Percentiles rank a stretch among this genome's conserved stretches.
Conservation (phyloP, 2,797 vertebrate species). For the Coregonus suidteri region DNA sequence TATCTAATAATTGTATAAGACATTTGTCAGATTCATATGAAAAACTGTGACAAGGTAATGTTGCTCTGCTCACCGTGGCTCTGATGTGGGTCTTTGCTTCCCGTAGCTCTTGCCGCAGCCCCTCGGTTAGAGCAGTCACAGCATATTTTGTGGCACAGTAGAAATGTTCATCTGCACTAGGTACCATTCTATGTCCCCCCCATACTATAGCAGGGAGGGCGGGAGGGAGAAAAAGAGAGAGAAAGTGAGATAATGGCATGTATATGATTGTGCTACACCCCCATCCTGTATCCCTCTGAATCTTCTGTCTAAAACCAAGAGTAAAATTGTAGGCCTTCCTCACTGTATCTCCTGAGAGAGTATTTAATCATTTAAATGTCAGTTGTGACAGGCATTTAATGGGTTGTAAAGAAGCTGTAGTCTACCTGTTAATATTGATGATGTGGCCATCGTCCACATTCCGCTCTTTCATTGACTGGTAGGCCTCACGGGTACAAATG, state of each 20-base stretch:
- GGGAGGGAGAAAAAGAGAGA: conserved; percentile 12
- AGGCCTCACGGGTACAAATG: conserved; percentile 93
- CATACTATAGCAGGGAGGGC: conserved; percentile 77
- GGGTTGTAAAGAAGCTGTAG: not conserved
- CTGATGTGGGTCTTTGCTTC: conserved; percentile 91
- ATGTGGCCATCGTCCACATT: conserved; percentile 93
- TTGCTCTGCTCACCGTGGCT: conserved; percentile 82
- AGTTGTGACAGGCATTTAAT: not conserved
- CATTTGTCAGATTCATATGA: not conserved
- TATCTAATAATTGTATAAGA: conserved; percentile 39
- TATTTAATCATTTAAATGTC: not conserved
- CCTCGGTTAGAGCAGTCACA: conserved; percentile 91
- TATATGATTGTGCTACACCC: too few relatives aligned
- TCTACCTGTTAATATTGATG: conserved; percentile 95
- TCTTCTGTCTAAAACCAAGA: too few relatives aligned
- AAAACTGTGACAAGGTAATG: not conserved
- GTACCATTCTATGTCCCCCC: conserved; percentile 83
- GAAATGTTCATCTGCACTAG: conserved; percentile 84
- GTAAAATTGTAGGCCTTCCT: not conserved
- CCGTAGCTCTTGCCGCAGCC: conserved; percentile 89
- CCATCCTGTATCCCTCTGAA: not conserved
- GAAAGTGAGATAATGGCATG: not conserved
- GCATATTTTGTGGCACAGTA: conserved; percentile 95
- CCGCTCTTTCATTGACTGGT: conserved; percentile 95
- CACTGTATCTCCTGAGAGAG: not conserved